A percentile compares a stretch with the other conserved stretches of the same genome.
phyloP scores from a whole-genome alignment of 92 coral and sea anemone species.

The Palythoa grandiflora region DNA sequence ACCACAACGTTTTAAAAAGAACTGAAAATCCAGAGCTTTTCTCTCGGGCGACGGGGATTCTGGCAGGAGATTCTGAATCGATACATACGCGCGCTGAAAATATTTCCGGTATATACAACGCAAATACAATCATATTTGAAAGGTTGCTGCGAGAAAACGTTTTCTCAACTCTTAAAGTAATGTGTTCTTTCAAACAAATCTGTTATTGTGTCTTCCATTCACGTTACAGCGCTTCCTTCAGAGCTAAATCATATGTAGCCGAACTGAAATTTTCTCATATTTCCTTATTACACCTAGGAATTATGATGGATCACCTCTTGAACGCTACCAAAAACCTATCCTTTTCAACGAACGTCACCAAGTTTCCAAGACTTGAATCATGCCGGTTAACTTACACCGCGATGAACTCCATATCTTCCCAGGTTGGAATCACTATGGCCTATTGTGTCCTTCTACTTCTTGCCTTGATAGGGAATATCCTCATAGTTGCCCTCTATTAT shows the following conservation, averaged over 20 bases:
- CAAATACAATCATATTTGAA: no score
- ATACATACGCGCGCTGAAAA: no score
- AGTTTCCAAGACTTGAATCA: background rate
- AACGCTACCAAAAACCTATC: background rate
- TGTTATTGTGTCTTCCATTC: background rate
- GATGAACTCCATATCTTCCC: slow-evolving; percentile 1
- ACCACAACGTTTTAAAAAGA: no score
- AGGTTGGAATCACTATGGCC: slow-evolving; percentile 11
- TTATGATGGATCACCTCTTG: background rate
- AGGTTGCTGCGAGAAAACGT: background rate
- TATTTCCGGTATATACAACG: no score
- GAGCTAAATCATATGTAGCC: background rate
- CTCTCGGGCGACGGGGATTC: no score
- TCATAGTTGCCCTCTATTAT: slow-evolving; percentile 17
- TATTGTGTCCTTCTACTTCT: slow-evolving; percentile 11
- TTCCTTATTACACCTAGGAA: no score
- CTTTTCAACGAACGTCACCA: background rate
- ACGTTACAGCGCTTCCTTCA: background rate
- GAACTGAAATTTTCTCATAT: background rate
- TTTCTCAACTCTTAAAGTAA: background rate
- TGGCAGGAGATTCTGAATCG: background rate
- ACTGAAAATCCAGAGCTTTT: no score
- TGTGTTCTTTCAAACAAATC: background rate
- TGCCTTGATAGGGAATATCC: slow-evolving; percentile 12
- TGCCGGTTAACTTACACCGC: slow-evolving; percentile 17